Evolutionary conservation across 2,888 invertebrate genomes (phyloP).

Genomic region (Chalcosyrphus nemorum): DNA sequence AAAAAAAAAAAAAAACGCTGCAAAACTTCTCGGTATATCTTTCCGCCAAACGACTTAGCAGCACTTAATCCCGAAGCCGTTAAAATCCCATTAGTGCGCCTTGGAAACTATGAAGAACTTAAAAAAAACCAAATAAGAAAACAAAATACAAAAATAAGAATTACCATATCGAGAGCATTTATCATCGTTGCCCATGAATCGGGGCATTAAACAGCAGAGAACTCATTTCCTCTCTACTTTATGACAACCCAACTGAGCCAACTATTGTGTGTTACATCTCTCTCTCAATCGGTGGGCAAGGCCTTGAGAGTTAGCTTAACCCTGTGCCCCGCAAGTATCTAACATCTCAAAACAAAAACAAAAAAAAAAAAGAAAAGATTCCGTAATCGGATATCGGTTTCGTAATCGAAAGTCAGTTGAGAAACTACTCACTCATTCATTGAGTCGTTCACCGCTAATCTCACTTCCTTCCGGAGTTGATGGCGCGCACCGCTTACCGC

Average conservation of each 20-base stretch:
- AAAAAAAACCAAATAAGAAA: background rate
- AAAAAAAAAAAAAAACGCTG: too few species aligned
- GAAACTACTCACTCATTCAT: conserved; percentile 1
- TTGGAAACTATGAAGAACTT: background rate
- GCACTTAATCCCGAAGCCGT: conserved; percentile 39
- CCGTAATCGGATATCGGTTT: conserved; percentile 66
- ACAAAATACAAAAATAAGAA: background rate
- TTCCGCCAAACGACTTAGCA: conserved; percentile 3
- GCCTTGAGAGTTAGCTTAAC: conserved; percentile 11
- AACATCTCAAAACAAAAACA: too few species aligned
- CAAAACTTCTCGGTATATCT: background rate
- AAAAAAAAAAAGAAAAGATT: too few species aligned
- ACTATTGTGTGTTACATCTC: conserved; percentile 1
- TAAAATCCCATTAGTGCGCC: conserved; percentile 47
- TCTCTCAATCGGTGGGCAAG: background rate
- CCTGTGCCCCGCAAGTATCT: background rate
- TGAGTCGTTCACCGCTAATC: conserved; percentile 38
- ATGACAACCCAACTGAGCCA: conserved; percentile 2
- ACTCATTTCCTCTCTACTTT: conserved; percentile 56
- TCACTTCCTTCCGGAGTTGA: conserved; percentile 52
- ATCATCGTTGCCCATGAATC: conserved; percentile 56
- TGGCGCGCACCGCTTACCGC: conserved; percentile 3
- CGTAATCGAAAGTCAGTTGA: conserved; percentile 50
- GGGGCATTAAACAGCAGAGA: conserved; percentile 36
- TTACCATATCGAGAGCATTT: conserved; percentile 50